These are phyloP conservation scores for Marcusenius ussheri DNA, from an alignment of 2,113 vertebrate genomes.

Conservation along the genomic window DNA sequence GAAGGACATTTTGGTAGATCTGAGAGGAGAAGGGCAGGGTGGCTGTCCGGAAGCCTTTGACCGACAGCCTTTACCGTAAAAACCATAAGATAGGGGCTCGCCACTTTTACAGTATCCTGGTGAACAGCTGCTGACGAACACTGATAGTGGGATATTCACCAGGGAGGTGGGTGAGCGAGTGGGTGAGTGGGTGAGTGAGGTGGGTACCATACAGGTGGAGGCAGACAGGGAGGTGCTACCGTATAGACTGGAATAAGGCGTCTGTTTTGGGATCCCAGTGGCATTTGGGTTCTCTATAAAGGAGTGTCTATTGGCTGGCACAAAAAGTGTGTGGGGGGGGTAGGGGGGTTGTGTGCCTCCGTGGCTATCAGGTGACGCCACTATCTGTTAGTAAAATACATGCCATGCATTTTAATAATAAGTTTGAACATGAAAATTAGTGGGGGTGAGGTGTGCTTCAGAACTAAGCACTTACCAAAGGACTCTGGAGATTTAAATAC, in stretches of 20 bases:
- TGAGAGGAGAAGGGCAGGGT: conserved; percentile 35
- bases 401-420: conserved; percentile 93
- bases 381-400: conserved; percentile 91
- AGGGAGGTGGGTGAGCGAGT: conserved; percentile 29
- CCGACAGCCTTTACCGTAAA: conserved; percentile 36
- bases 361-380: conserved; percentile 64
- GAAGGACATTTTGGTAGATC: conserved; percentile 53
- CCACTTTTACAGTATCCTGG: conserved; percentile 51
- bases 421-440: conserved; percentile 79
- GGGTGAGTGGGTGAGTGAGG: conserved; percentile 46
- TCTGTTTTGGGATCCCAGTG: conserved; percentile 59
- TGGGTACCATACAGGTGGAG: conserved; percentile 55
- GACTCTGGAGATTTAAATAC: conserved; percentile 99
- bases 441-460: conserved; percentile 93
- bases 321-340: conserved; percentile 44
- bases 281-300: conserved; percentile 55
- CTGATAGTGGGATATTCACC: conserved; percentile 45
- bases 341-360: conserved; percentile 57
- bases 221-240: conserved; percentile 60
- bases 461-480: conserved; percentile 99
- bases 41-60: conserved; percentile 29
- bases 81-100: conserved; percentile 31
- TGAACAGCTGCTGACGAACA: conserved; percentile 52
- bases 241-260: conserved; percentile 60
- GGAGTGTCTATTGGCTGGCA: conserved; percentile 53